A percentile compares a stretch with the other conserved stretches of the same genome.
Conservation (phyloP, 2,797 vertebrate species). For the Falco naumanni region DNA sequence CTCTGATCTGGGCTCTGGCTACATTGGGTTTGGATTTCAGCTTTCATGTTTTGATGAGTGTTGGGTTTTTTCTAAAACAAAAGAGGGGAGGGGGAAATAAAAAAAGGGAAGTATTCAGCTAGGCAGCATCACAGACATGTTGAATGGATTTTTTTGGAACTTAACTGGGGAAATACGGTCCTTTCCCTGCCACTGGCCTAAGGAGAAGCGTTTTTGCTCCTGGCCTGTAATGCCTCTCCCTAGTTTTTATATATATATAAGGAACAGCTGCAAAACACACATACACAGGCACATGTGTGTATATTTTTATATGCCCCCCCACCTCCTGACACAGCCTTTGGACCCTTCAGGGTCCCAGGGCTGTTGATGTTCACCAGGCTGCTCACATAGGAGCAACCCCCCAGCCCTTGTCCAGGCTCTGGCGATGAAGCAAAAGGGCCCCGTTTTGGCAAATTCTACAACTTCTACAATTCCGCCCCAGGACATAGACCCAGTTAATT, state of each 20-base stretch:
- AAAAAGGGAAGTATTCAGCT: not conserved
- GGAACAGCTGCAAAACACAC: not conserved
- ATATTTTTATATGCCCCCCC: not conserved
- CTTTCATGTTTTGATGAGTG: not conserved
- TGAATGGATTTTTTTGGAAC: not conserved
- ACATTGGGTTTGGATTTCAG: not conserved
- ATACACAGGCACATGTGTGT: accelerated
- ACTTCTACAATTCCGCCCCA: not conserved
- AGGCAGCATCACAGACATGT: not conserved
- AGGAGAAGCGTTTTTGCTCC: not conserved
- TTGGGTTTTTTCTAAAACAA: not conserved
- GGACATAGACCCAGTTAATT: not conserved
- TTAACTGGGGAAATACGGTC: not conserved
- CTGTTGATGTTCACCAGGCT: not conserved
- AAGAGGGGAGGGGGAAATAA: no score
- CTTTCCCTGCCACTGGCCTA: not conserved
- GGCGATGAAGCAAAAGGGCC: not conserved
- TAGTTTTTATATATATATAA: not conserved
- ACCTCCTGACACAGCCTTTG: not conserved
- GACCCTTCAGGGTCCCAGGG: not conserved
- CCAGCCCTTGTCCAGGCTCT: not conserved
- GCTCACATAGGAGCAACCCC: not conserved
- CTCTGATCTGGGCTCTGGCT: not conserved
- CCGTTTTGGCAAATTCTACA: not conserved
- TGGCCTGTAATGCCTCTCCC: not conserved